A percentile compares a stretch with the other conserved stretches of the same genome.
Evolutionary conservation across 1,140 invertebrate species (phyloP).

Genomic region (Daktulosphaira vitifoliae): DNA sequence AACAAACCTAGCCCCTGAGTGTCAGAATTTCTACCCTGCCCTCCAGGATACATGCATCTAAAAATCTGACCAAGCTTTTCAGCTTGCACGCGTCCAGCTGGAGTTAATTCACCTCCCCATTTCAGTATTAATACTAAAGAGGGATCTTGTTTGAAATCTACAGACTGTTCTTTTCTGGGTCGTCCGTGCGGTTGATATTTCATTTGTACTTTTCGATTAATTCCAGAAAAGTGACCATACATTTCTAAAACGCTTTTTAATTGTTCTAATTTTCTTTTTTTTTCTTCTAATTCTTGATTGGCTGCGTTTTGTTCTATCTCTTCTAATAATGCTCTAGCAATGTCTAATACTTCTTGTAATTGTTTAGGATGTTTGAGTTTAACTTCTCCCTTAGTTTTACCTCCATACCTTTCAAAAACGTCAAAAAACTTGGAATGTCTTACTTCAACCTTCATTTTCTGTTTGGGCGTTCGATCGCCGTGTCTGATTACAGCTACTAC

Average conservation of each 20-base stretch:
- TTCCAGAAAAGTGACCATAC: conserved; percentile 99
- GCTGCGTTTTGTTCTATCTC: conserved; percentile 77
- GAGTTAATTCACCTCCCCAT: conserved; percentile 99
- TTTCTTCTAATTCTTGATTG: conserved; percentile 91
- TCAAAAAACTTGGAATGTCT: conserved; percentile 98
- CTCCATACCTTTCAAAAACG: conserved; percentile 96
- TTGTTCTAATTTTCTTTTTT: conserved; percentile 93
- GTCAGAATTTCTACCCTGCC: conserved; percentile 63
- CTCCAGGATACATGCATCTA: conserved; percentile 94
- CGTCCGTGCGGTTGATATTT: conserved; percentile 96
- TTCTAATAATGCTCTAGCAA: conserved; percentile 74
- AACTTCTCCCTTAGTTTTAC: conserved; percentile 88
- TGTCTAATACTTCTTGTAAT: conserved; percentile 94
- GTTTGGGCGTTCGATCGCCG: conserved; percentile 97
- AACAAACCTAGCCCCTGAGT: conserved; percentile 86
- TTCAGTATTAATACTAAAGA: conserved; percentile 92
- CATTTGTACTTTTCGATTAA: conserved; percentile 99
- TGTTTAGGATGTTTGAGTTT: conserved; percentile 97
- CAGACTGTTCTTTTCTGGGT: conserved; percentile 62
- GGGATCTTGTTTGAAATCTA: conserved; percentile 56
- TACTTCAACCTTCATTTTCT: conserved; percentile 99
- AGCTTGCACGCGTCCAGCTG: conserved; percentile 90
- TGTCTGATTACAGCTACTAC: conserved; percentile 98
- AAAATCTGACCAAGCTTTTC: conserved; percentile 97
- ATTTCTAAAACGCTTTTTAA: conserved; percentile 98